Evolutionary conservation across 1,140 invertebrate species (phyloP).

Genomic region (Daktulosphaira vitifoliae): DNA sequence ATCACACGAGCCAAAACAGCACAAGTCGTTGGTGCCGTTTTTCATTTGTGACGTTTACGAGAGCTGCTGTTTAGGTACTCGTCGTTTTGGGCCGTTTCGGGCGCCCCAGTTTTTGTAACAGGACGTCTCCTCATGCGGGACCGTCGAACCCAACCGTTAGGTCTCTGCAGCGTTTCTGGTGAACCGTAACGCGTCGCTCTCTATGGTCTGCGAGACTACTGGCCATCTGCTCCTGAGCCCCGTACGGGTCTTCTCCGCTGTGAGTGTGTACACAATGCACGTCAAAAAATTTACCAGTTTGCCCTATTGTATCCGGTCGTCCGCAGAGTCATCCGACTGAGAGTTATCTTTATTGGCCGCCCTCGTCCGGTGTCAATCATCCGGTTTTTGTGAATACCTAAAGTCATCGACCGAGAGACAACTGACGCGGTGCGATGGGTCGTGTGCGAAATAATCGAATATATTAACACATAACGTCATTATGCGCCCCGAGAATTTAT

Average conservation of each 20-base stretch:
- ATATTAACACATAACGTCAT: background rate
- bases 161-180: background rate
- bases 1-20: too few species aligned
- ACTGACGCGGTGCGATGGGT: too few species aligned
- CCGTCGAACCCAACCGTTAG: too few species aligned
- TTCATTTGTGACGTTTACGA: too few species aligned
- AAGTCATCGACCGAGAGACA: background rate
- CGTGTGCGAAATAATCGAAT: too few species aligned
- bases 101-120: too few species aligned
- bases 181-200: constrained; percentile 23
- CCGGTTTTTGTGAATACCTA: background rate
- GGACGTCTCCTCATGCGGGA: too few species aligned
- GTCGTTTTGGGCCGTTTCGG: too few species aligned
- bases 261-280: background rate
- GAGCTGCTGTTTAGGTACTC: too few species aligned
- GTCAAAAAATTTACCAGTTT: constrained; percentile 4
- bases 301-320: background rate
- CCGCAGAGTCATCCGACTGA: constrained; percentile 11
- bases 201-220: background rate
- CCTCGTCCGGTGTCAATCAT: constrained; percentile 17
- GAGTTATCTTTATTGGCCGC: constrained; percentile 10
- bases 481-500: background rate
- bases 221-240: constrained; percentile 8
- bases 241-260: background rate
- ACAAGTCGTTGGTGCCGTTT: too few species aligned